Conservation (phyloP, 1,140 invertebrate genomes). For the Mesaphorura yosii region DNA sequence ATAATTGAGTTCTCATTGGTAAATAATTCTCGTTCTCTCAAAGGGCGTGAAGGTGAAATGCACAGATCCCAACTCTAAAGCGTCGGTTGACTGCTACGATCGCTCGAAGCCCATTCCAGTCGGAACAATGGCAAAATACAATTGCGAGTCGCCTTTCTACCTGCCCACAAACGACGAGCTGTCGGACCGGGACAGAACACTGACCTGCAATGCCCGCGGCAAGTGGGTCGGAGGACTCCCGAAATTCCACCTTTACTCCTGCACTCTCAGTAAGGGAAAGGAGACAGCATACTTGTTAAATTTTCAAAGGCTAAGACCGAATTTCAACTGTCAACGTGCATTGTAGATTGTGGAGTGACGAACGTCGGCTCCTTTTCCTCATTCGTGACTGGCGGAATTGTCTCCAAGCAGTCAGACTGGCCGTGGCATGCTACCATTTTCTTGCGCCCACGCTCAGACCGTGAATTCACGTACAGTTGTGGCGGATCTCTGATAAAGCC, state of each 20-base stretch:
- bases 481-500: conserved; percentile 12
- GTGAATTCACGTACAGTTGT: conserved; percentile 5
- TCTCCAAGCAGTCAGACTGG: background rate
- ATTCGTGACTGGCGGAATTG: background rate
- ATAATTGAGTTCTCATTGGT: no score
- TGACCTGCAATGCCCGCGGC: background rate
- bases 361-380: no score
- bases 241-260: no score
- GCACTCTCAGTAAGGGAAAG: no score
- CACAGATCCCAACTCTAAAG: no score
- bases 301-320: background rate
- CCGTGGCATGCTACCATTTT: conserved; percentile 19
- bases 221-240: no score
- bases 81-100: no score
- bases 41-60: no score
- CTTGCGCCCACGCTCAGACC: background rate
- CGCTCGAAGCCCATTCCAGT: no score
- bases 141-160: background rate
- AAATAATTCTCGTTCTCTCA: no score
- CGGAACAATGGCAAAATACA: no score
- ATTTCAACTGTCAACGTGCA: background rate
- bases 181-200: background rate
- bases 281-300: no score
- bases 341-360: background rate
- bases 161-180: background rate